Evolutionary conservation across 2,888 invertebrate species (phyloP).

Genomic region (Stenoptilia bipunctidactyla): DNA sequence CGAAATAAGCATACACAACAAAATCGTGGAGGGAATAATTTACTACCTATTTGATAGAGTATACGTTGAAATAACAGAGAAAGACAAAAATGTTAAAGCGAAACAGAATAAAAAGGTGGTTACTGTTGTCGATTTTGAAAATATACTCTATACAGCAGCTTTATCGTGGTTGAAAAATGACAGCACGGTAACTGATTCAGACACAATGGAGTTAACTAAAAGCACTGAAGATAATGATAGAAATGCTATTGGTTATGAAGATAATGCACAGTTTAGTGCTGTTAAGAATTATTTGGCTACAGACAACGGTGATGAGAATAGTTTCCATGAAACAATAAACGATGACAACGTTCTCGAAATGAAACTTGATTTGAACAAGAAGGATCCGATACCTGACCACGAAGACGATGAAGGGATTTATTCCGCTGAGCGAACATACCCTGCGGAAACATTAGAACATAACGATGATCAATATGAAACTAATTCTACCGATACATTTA

Average conservation of each 20-base stretch:
- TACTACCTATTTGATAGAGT: conserved; percentile 45
- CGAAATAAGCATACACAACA: conserved; percentile 24
- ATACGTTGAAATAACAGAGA: conserved; percentile 27
- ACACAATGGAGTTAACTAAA: neutral
- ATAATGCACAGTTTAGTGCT: neutral
- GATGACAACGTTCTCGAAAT: neutral
- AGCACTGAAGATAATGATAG: neutral
- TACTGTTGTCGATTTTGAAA: conserved; percentile 49
- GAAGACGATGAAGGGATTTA: neutral
- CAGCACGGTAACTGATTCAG: conserved; percentile 3
- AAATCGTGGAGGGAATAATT: conserved; percentile 43
- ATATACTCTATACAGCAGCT: conserved; percentile 43
- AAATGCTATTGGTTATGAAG: neutral
- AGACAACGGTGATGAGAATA: neutral
- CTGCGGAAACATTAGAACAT: neutral
- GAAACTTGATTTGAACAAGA: neutral
- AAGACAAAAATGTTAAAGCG: conserved; percentile 20
- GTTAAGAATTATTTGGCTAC: conserved; percentile 8
- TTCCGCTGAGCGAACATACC: neutral
- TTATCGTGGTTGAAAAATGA: conserved; percentile 22
- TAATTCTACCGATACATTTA: neutral
- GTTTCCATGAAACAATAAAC: neutral
- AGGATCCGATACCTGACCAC: neutral
- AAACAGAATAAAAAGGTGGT: conserved; percentile 31
- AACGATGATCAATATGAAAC: neutral